Evolutionary conservation across 2,888 invertebrate genomes (phyloP).

Genomic region (Prostheceraeus crozeri): DNA sequence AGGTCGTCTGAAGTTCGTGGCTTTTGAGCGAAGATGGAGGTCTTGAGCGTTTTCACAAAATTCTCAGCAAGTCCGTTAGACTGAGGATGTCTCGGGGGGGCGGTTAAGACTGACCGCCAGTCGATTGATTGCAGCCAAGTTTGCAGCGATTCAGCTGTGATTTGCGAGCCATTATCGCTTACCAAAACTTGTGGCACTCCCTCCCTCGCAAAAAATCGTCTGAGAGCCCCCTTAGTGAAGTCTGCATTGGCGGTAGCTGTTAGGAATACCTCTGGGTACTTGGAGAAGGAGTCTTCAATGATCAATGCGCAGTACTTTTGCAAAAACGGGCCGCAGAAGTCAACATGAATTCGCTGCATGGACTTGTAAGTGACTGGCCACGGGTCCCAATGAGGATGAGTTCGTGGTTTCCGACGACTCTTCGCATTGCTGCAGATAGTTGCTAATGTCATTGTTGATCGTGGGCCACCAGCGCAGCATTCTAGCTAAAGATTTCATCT

Average conservation of each 20-base stretch:
- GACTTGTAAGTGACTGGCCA: conserved; percentile 2
- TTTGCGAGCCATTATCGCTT: conserved; percentile 26
- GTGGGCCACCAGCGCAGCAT: too few species aligned
- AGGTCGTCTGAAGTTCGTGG: conserved; percentile 20
- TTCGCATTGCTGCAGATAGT: too few species aligned
- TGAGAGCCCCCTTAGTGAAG: too few species aligned
- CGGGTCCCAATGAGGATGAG: neutral
- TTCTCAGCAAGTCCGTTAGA: conserved; percentile 27
- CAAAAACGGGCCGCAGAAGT: too few species aligned
- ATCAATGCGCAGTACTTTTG: too few species aligned
- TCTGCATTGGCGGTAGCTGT: too few species aligned
- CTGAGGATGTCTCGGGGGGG: conserved; percentile 1
- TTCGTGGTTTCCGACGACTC: too few species aligned
- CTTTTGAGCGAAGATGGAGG: neutral
- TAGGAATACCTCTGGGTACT: too few species aligned
- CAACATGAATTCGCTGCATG: conserved; percentile 16
- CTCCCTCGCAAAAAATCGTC: conserved; percentile 18
- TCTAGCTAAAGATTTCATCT: conserved; percentile 20
- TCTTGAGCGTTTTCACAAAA: conserved; percentile 19
- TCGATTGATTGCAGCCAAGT: conserved; percentile 27
- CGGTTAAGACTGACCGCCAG: conserved; percentile 13
- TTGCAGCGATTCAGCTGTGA: conserved; percentile 12
- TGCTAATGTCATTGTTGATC: too few species aligned
- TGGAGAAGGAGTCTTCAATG: too few species aligned
- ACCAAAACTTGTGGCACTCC: conserved; percentile 28